A percentile compares a stretch with the other conserved stretches of the same genome.
These are phyloP conservation scores for Cheilosia variabilis DNA, from an alignment of 2,888 invertebrate species.

Conservation along the genomic window DNA sequence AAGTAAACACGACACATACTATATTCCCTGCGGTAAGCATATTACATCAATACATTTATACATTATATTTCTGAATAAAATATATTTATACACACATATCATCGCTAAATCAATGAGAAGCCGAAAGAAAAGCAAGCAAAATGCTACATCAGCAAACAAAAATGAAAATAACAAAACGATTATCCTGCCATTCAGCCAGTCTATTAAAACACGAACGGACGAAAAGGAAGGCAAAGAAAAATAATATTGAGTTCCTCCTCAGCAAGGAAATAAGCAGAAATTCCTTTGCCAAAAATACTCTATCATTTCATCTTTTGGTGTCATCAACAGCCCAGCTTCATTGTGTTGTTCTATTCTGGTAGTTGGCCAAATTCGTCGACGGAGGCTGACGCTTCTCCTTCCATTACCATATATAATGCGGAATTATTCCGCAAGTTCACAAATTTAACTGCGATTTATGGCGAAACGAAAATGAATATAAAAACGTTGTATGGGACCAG, in stretches of 20 bases:
- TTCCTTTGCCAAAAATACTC: slow-evolving; percentile 72
- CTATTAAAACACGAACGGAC: slow-evolving; percentile 58
- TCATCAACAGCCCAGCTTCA: slow-evolving; percentile 78
- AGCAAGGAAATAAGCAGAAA: slow-evolving; percentile 45
- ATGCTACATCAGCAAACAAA: slow-evolving; percentile 70
- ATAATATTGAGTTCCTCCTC: slow-evolving; percentile 39
- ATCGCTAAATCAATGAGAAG: slow-evolving; percentile 44
- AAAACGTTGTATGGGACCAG: slow-evolving; percentile 31
- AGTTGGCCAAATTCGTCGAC: slow-evolving; percentile 79
- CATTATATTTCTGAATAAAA: not conserved
- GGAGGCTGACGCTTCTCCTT: slow-evolving; percentile 7
- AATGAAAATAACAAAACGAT: slow-evolving; percentile 73
- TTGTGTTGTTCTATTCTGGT: slow-evolving; percentile 77
- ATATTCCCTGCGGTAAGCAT: slow-evolving; percentile 15
- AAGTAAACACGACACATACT: not conserved
- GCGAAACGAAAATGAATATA: slow-evolving; percentile 57
- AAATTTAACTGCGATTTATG: slow-evolving; percentile 67
- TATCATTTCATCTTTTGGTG: slow-evolving; percentile 78
- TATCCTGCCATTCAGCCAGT: slow-evolving; percentile 70
- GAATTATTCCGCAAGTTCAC: slow-evolving; percentile 70
- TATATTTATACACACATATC: slow-evolving; percentile 10
- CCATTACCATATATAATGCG: slow-evolving; percentile 62
- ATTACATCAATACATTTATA: slow-evolving; percentile 6
- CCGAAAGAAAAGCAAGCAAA: slow-evolving; percentile 40
- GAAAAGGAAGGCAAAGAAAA: slow-evolving; percentile 9